Evolutionary conservation across 2,888 invertebrate species (phyloP), one percentile per base, ranked within the genome.

Genomic region (Ptychoptera albimana): DNA sequence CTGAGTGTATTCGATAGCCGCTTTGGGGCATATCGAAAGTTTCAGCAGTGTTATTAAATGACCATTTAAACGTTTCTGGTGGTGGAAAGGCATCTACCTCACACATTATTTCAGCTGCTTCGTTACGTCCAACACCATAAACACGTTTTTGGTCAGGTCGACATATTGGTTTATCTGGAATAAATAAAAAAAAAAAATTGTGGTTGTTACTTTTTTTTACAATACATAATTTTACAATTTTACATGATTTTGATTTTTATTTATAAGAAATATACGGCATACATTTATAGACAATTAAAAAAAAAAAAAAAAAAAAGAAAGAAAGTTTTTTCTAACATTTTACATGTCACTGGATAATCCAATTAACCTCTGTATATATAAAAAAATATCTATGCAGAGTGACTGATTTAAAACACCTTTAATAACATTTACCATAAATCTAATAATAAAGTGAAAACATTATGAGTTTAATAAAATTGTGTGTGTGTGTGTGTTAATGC

Each of bases 11-110:
- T 38, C 62, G 57, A 62, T 76, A 83, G 52, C 81, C 77, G 53
- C 73, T 71, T 53, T 74, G 73, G 36, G 79, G 75, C 57, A 88
- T 77, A 57, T 87, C 85, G 49, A 77, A 72, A 53, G 78, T 78
- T 59, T 86, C 85, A 51, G 83, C 79, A 35, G 87, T 84, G 66
- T 87, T 89, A 69, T 92, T 92, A 61, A 91, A 83, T 29, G 80
- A 78, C 89, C 89, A 89, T 55, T 81, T 81, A 64, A 87, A 89
- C 57, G 74, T 79, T 57, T 81, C 79, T 2, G 85, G 86, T 1
- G 78, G 74, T 12, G 89, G 88, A 62, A 81, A 86, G 15, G 87
- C 79, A 57, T 88, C 86, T 39, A 89, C 88, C 63, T 82, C 81
- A 60, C 89, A 89, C 41, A 77, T 68, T 46, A 89, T 78, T 59